Conservation (phyloP, 2,888 invertebrate species). For the Drosophila ustulata region DNA sequence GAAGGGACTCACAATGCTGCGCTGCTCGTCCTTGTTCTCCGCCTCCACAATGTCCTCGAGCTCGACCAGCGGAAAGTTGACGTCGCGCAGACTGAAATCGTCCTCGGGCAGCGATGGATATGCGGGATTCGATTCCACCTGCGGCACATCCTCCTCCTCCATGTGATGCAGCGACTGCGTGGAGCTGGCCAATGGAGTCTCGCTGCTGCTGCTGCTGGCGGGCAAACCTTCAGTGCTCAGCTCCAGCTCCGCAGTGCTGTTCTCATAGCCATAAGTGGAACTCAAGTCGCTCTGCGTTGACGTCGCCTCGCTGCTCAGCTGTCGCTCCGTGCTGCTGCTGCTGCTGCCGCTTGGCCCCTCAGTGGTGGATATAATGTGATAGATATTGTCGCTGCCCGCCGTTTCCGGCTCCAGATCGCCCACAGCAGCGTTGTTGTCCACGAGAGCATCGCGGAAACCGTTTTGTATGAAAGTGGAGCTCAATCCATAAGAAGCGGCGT, state of each 20-base stretch:
- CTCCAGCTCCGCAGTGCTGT: conserved; percentile 31
- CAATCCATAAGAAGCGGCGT: neutral
- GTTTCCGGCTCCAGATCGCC: conserved; percentile 76
- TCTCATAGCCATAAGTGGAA: conserved; percentile 26
- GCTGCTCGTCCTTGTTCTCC: conserved; percentile 74
- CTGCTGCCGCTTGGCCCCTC: conserved; percentile 67
- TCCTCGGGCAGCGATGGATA: conserved; percentile 86
- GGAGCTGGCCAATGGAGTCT: conserved; percentile 36
- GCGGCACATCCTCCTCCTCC: conserved; percentile 79
- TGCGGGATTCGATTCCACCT: conserved; percentile 85
- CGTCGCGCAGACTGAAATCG: conserved; percentile 84
- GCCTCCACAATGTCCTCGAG: conserved; percentile 76
- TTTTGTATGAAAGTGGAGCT: conserved; percentile 44
- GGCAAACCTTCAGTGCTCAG: conserved; percentile 57
- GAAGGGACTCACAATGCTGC: conserved; percentile 68
- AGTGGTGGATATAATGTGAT: conserved; percentile 80
- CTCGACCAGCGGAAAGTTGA: conserved; percentile 76
- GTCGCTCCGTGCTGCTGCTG: conserved; percentile 23
- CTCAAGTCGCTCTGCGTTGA: conserved; percentile 12
- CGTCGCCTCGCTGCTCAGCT: conserved; percentile 33
- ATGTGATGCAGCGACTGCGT: conserved; percentile 51
- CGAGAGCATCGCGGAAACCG: conserved; percentile 48
- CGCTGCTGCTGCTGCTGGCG: conserved; percentile 40
- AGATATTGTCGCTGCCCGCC: conserved; percentile 82
- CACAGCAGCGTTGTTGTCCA: conserved; percentile 46